A percentile compares a stretch with the other conserved stretches of the same genome.
Evolutionary conservation across 1,140 invertebrate genomes (phyloP).

Genomic region (Lepeophtheirus salmonis): DNA sequence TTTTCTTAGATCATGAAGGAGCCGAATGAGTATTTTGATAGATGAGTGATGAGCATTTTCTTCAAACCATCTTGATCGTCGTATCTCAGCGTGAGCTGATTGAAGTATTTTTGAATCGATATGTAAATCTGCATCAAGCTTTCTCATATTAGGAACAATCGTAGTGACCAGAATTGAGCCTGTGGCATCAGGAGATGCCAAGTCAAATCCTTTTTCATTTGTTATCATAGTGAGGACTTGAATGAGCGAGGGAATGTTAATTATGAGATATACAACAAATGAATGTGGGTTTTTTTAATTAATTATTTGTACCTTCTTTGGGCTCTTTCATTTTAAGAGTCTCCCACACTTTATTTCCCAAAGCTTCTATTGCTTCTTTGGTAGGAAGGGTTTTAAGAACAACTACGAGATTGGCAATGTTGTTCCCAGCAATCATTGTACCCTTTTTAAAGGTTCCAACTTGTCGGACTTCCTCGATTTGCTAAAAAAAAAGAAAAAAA

Average conservation of each 20-base stretch:
- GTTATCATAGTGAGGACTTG: slow-evolving; percentile 23
- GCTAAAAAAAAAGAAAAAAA: slow-evolving; percentile 35
- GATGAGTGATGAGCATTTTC: slow-evolving; percentile 93
- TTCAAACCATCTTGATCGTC: slow-evolving; percentile 87
- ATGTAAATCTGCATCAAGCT: slow-evolving; percentile 77
- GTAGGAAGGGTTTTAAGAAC: slow-evolving; percentile 95
- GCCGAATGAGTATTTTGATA: slow-evolving; percentile 81
- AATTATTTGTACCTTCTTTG: slow-evolving; percentile 31
- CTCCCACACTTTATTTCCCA: slow-evolving; percentile 67
- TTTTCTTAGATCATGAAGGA: slow-evolving; percentile 68
- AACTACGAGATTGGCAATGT: slow-evolving; percentile 87
- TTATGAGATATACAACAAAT: neutral
- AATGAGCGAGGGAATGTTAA: slow-evolving; percentile 28
- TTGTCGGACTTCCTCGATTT: slow-evolving; percentile 85
- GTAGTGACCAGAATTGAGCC: slow-evolving; percentile 53
- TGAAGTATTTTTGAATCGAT: slow-evolving; percentile 65
- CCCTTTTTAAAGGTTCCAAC: slow-evolving; percentile 96
- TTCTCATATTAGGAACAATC: slow-evolving; percentile 73
- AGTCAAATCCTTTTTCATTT: slow-evolving; percentile 61
- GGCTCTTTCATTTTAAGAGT: slow-evolving; percentile 46
- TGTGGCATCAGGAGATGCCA: slow-evolving; percentile 49
- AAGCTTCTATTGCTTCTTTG: slow-evolving; percentile 73
- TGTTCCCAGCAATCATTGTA: slow-evolving; percentile 85
- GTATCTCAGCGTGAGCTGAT: slow-evolving; percentile 73
- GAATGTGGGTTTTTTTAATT: slow-evolving; percentile 19